A percentile compares a stretch with the other conserved stretches of the same genome.
Conservation (phyloP, 2,113 vertebrate genomes). For the Pedionomus torquatus region DNA sequence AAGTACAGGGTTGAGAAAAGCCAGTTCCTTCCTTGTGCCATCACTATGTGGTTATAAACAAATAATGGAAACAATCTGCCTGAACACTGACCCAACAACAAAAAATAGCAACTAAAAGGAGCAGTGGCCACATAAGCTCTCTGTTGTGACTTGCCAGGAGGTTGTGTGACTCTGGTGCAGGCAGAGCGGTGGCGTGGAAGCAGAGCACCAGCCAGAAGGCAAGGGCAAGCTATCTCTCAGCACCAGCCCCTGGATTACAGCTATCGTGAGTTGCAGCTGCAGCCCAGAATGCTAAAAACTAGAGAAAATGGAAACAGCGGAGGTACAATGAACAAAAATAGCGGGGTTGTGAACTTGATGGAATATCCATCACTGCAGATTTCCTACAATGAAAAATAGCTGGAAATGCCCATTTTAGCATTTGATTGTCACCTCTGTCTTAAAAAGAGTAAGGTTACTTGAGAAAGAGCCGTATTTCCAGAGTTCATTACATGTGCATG, state of each 20-base stretch:
- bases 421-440: neutral
- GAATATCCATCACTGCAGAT: neutral
- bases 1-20: neutral
- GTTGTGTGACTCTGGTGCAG: neutral
- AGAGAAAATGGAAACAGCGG: neutral
- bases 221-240: neutral
- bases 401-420: neutral
- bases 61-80: neutral
- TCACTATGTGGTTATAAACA: neutral
- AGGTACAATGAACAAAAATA: neutral
- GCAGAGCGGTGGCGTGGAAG: neutral
- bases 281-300: neutral
- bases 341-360: neutral
- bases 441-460: neutral
- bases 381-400: neutral
- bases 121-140: fast-evolving
- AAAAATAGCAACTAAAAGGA: neutral
- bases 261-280: fast-evolving
- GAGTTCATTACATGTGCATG: fast-evolving
- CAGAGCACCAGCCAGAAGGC: neutral
- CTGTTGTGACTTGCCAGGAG: neutral
- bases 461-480: neutral
- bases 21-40: neutral
- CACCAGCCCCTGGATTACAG: neutral
- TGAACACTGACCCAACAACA: neutral